Evolutionary conservation across 1,140 invertebrate genomes (phyloP), one percentile per base, ranked within the genome.

Genomic region (Yoshiicerus persimilis): DNA sequence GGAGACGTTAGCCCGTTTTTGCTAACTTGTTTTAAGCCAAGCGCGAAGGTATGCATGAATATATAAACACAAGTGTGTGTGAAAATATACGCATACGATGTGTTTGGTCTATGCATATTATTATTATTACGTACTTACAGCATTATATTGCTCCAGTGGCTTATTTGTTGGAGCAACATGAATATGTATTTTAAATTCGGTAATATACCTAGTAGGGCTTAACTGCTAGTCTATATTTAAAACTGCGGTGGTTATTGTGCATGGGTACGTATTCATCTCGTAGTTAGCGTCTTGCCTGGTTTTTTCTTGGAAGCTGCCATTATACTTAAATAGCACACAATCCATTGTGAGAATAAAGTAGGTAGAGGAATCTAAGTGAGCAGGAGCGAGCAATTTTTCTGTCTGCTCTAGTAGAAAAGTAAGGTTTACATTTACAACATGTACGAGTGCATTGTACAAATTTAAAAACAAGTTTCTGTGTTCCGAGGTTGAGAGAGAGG

Each of bases 11-110:
- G 20, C n/a, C 32, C 16, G 75, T 80, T 80, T 80, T 80, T 80
- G 32, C 75, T 80, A 80, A 80, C 75, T 80, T 80, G 75, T 80
- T 80, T 80, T 80, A 23, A 80, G 75, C n/a, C n/a, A 56, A 56
- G 47, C 47, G 20, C 13, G 16, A n/a, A 56, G 47, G 47, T 56
- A 56, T 41, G 39, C 39, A 41, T 41, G 13, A 16, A n/a, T n/a
- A n/a, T n/a, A n/a, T n/a, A n/a, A 56, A 56, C 47, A 56, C 47
- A 56, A n/a, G 47, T 56, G 47, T 6, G 0, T n/a, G n/a, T n/a
- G 47, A 41, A 41, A 41, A 13, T 41, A 41, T 41, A 41, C 39
- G 9, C 1, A 13, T 2, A 41, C 39, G 39, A 10, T 11, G 39
- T 41, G 39, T n/a, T n/a, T n/a, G n/a, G n/a, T n/a, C n/a, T n/a